phyloP scores from a whole-genome alignment of 1,140 invertebrate genomes.

The Ceratina australensis region DNA sequence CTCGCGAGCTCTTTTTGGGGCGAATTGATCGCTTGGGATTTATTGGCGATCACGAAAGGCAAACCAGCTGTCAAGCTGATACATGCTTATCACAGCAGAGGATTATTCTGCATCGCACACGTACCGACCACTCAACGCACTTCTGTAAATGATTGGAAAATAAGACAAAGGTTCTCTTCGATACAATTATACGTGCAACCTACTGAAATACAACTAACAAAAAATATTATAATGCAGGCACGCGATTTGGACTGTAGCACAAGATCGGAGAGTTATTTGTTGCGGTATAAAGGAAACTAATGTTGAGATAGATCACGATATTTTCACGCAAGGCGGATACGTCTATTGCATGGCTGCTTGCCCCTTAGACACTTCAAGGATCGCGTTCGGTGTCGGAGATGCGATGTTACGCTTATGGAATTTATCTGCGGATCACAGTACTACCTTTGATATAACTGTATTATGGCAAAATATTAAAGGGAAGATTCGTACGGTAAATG shows the following conservation, averaged over 20 bases:
- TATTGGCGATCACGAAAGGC: conserved; percentile 56
- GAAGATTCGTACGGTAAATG: conserved; percentile 84
- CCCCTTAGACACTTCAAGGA: conserved; percentile 84
- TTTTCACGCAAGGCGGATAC: conserved; percentile 84
- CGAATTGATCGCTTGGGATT: conserved; percentile 81
- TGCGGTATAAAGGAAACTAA: conserved; percentile 77
- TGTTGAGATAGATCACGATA: conserved; percentile 72
- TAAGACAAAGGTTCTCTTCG: conserved; percentile 2
- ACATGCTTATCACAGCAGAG: conserved; percentile 78
- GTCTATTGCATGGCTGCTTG: conserved; percentile 84
- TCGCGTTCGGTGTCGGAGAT: conserved; percentile 87
- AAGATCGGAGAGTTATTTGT: conserved; percentile 84
- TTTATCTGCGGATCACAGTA: conserved; percentile 78
- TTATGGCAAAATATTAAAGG: conserved; percentile 87
- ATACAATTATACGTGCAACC: not conserved
- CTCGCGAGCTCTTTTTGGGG: conserved; percentile 78
- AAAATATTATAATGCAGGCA: conserved; percentile 7
- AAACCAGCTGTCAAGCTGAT: conserved; percentile 72
- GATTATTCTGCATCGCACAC: conserved; percentile 79
- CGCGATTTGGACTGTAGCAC: conserved; percentile 82
- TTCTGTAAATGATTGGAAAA: conserved; percentile 64
- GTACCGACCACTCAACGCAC: conserved; percentile 39
- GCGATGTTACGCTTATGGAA: conserved; percentile 87
- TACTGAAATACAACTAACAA: conserved; percentile 6
- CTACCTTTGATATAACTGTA: conserved; percentile 77